Evolutionary conservation across 2,113 vertebrate species (phyloP), one percentile per base, ranked within the genome.

Genomic region (Cariama cristata): DNA sequence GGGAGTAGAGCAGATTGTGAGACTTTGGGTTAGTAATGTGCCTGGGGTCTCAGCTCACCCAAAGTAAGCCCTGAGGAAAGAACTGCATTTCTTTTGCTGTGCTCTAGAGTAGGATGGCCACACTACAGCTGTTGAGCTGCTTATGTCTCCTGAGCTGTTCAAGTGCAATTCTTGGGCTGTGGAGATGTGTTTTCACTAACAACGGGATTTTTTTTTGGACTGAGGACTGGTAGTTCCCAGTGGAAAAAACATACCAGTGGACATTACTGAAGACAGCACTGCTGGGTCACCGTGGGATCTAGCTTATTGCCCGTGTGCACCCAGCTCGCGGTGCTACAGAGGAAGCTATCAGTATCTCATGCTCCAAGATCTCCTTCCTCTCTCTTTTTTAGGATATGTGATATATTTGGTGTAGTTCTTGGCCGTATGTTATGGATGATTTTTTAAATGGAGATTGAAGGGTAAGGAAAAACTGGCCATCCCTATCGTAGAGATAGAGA

Each of bases 401-500:
- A 40, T 84, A 71, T 49, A 32, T 92, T 93, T 77, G 26, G 12
- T 53, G 27, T 58, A 83, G 42, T n/a, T 92, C 45, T 91, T 76
- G 8, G 8, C 14, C 5, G 0, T 63, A 55, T 30, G 9, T 40
- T 68, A 71, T 0, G 1, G 5, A 30, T 38, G 40, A 38, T 40
- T 76, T 80, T 91, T 68, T 7, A 3, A 67, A 81, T 49, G 18
- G 24, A 89, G 44, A 33, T 60, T 75, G 52, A 82, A 79, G 8
- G 14, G 2, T 96, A 67, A 88, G 59, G 58, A 32, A 67, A 67
- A 87, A 64, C 30, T 76, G 73, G 49, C 40, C 24, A 73, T 89
- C 23, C 27, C 24, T 60, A 22, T 81, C 20, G 71, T 93, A 87
- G 66, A 94, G 88, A 88, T 44, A 93, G 81, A 94, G 52, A 90